These are phyloP conservation scores for Drosophila macrothrix DNA, from an alignment of 2,888 invertebrate species.

Conservation along the genomic window DNA sequence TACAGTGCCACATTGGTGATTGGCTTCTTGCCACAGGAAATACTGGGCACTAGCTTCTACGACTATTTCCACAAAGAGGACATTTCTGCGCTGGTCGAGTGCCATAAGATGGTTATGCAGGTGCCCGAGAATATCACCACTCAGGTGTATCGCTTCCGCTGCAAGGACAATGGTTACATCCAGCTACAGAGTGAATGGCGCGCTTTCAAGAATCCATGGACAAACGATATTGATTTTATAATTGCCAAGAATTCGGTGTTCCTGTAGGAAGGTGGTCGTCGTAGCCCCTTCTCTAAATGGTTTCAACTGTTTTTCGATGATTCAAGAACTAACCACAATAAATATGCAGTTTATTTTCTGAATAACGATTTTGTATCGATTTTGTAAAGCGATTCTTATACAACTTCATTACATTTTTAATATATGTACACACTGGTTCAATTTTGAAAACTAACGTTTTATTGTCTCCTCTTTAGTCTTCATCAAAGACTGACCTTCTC, in stretches of 20 bases:
- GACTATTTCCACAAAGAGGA: conserved; percentile 95
- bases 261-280: conserved; percentile 84
- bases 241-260: conserved; percentile 94
- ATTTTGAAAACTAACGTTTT: neutral
- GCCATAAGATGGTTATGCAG: conserved; percentile 92
- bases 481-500: neutral
- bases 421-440: neutral
- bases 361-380: neutral
- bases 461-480: neutral
- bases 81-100: conserved; percentile 91
- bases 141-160: conserved; percentile 91
- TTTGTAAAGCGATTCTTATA: neutral
- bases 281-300: neutral
- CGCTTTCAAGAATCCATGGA: conserved; percentile 97
- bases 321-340: conserved; percentile 4
- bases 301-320: conserved; percentile 10
- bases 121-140: conserved; percentile 88
- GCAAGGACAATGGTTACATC: conserved; percentile 90
- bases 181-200: conserved; percentile 94
- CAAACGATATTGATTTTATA: conserved; percentile 96
- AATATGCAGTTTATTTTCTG: conserved; percentile 9
- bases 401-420: neutral
- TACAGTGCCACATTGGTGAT: conserved; percentile 93
- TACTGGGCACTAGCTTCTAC: conserved; percentile 96
- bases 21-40: conserved; percentile 96